phyloP scores from a whole-genome alignment of 2,888 invertebrate genomes.

The Emmelina monodactyla region DNA sequence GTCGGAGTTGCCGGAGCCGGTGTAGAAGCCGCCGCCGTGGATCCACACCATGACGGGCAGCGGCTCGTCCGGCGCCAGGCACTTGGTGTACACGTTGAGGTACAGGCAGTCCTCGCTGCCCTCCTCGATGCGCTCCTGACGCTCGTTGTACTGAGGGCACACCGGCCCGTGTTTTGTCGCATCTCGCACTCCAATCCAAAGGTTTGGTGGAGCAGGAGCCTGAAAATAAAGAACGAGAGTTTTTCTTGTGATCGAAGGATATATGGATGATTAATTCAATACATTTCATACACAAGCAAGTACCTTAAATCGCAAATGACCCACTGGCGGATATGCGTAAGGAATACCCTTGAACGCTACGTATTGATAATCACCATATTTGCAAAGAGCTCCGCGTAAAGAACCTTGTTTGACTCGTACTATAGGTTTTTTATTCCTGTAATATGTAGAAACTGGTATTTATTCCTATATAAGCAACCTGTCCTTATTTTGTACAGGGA shows the following conservation, averaged over 20 bases:
- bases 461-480: too few relatives aligned
- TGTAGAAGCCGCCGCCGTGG: slow-evolving; percentile 57
- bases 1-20: slow-evolving; percentile 56
- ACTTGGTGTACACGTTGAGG: slow-evolving; percentile 70
- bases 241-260: too few relatives aligned
- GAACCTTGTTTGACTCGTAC: too few relatives aligned
- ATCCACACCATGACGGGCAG: slow-evolving; percentile 59
- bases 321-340: slow-evolving; percentile 67
- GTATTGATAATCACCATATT: too few relatives aligned
- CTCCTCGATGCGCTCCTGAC: slow-evolving; percentile 49
- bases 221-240: slow-evolving; percentile 14
- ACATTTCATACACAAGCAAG: neutral
- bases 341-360: slow-evolving; percentile 65
- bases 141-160: slow-evolving; percentile 56
- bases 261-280: too few relatives aligned
- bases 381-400: too few relatives aligned
- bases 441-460: too few relatives aligned
- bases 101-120: slow-evolving; percentile 73
- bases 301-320: slow-evolving; percentile 67
- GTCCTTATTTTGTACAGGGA: too few relatives aligned
- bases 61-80: slow-evolving; percentile 21
- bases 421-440: too few relatives aligned
- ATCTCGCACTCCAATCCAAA: slow-evolving; percentile 44
- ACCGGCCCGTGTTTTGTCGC: slow-evolving; percentile 45
- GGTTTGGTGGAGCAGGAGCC: slow-evolving; percentile 47